Evolutionary conservation across 1,140 invertebrate genomes (phyloP), one percentile per base, ranked within the genome.

Genomic region (Pogonomyrmex californicus): DNA sequence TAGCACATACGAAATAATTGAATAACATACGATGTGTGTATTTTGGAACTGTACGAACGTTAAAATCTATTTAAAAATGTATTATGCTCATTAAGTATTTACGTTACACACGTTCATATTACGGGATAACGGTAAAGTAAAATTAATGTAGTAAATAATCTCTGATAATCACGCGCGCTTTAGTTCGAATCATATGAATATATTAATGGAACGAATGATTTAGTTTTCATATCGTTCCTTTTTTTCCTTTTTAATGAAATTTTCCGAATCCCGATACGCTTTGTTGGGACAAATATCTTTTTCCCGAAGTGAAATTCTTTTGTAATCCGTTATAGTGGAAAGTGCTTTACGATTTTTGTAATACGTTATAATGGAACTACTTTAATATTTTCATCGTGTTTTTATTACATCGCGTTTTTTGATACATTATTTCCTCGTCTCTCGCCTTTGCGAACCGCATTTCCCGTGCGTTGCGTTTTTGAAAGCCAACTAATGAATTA

Each of bases 161-260:
- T 41, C 10, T 60, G 41, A 73, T 82, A 82, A 82, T 73, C 41
- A 68, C n/a, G 38, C 9, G 23, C n/a, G 41, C 33, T 83, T 60
- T 60, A 33, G 14, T 60, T 70, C 41, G 17, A 47, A 17, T 14
- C 14, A 49, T 4, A 4, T 3, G 10, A 30, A 60, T 62, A 60
- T 62, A 82, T 58, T 73, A 83, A 58, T 6, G 12, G n/a, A 30
- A 66, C 38, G n/a, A 68, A 10, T 75, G 68, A 83, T 83, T 73
- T 17, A 51, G 10, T 60, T 82, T 73, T 47, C 33, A 73, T 47
- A 5, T 73, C 17, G n/a, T 6, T 60, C 56, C 51, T 4, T 7
- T 82, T 73, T 82, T 60, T 75, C 51, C 7, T 7, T 82, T 73
- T 82, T 36, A n/a, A 17, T 30, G 30, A 12, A 38, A 82, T 73